phyloP scores from a whole-genome alignment of 2,888 invertebrate species.

The Fragum whitleyi region DNA sequence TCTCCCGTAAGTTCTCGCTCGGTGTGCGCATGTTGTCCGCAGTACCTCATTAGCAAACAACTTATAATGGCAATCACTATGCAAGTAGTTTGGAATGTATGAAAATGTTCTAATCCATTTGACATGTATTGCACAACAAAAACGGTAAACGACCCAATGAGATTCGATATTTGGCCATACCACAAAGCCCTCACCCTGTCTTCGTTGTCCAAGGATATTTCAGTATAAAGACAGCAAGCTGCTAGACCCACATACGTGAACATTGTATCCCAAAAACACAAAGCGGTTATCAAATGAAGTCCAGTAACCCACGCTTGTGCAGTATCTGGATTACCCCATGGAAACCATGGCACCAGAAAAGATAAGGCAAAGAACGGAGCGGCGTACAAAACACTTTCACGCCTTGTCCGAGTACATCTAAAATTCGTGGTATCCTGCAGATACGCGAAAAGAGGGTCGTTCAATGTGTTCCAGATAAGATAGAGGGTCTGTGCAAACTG shows the following conservation, averaged over 20 bases:
- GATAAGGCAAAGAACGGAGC: slow-evolving; percentile 84
- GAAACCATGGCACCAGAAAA: slow-evolving; percentile 85
- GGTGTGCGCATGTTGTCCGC: slow-evolving; percentile 78
- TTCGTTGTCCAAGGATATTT: slow-evolving; percentile 80
- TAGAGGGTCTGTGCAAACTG: slow-evolving; percentile 85
- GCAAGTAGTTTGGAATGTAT: slow-evolving; percentile 79
- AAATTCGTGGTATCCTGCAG: slow-evolving; percentile 79
- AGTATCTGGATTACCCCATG: slow-evolving; percentile 63
- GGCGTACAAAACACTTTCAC: slow-evolving; percentile 84
- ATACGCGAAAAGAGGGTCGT: slow-evolving; percentile 86
- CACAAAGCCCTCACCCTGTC: slow-evolving; percentile 82
- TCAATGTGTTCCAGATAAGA: slow-evolving; percentile 86
- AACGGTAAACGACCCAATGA: slow-evolving; percentile 76
- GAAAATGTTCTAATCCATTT: slow-evolving; percentile 80
- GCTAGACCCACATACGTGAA: slow-evolving; percentile 85
- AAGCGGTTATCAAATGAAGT: slow-evolving; percentile 84
- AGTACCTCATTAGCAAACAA: slow-evolving; percentile 75
- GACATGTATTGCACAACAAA: slow-evolving; percentile 79
- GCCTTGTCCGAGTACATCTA: slow-evolving; percentile 82
- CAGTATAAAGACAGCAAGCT: slow-evolving; percentile 84
- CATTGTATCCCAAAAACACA: slow-evolving; percentile 86
- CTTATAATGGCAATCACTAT: slow-evolving; percentile 78
- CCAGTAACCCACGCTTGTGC: slow-evolving; percentile 80
- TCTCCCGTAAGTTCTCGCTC: slow-evolving; percentile 72
- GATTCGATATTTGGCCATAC: slow-evolving; percentile 77